Conservation (phyloP, 1,140 invertebrate species). For the Sitophilus oryzae region DNA sequence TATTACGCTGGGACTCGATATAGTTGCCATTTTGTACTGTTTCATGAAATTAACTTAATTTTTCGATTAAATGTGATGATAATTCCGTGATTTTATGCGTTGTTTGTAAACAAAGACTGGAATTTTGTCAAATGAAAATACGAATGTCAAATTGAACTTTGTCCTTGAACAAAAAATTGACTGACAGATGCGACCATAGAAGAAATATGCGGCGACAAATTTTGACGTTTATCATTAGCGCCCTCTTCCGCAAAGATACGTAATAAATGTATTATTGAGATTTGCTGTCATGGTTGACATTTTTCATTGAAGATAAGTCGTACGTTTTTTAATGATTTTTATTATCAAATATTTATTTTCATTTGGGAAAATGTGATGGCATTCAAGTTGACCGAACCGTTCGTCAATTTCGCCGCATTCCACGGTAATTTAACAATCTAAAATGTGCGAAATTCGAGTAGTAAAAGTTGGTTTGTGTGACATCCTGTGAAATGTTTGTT, state of each 20-base stretch:
- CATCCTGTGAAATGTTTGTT: constrained; percentile 11
- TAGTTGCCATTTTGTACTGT: constrained; percentile 24
- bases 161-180: no score
- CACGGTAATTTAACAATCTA: background rate
- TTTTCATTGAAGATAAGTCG: constrained; percentile 3
- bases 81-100: constrained; percentile 3
- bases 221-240: constrained; percentile 5
- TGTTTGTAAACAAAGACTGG: constrained; percentile 26
- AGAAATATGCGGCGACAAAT: no score
- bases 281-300: constrained; percentile 10
- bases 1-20: constrained; percentile 18
- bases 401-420: background rate
- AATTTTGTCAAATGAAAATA: constrained; percentile 7
- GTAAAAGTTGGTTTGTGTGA: constrained; percentile 8
- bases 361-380: constrained; percentile 4
- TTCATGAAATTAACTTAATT: constrained; percentile 12
- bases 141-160: background rate
- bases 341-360: constrained; percentile 11
- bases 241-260: constrained; percentile 12
- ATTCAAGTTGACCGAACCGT: background rate
- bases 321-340: constrained; percentile 14
- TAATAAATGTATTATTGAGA: background rate
- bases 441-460: background rate
- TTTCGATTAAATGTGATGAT: background rate
- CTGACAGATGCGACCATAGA: no score